These are phyloP conservation scores for Prionace glauca DNA, from an alignment of 2,797 vertebrate species.

Conservation along the genomic window DNA sequence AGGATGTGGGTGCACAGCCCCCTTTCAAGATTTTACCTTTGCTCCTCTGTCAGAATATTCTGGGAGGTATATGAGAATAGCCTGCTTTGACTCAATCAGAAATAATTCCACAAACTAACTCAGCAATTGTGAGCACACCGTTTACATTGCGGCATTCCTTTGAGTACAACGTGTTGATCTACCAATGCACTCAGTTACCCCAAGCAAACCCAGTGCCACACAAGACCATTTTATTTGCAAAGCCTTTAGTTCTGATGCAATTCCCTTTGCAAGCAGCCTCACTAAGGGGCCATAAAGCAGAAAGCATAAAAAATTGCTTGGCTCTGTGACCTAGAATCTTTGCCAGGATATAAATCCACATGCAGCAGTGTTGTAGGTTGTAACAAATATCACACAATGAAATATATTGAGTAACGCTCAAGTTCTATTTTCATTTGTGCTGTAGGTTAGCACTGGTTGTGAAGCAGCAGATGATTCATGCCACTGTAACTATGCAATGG, in stretches of 20 bases:
- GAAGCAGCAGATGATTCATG: background rate
- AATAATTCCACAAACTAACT: background rate
- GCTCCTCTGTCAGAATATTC: background rate
- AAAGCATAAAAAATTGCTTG: background rate
- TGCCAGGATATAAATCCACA: constrained; percentile 18
- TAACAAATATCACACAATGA: constrained; percentile 6
- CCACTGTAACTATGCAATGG: background rate
- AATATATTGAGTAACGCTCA: background rate
- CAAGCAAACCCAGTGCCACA: background rate
- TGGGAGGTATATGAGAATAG: background rate
- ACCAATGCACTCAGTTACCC: background rate
- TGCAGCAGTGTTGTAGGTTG: background rate
- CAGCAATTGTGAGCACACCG: background rate
- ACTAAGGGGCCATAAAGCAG: background rate
- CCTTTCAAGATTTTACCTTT: background rate
- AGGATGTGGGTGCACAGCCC: background rate
- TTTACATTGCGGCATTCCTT: constrained; percentile 18
- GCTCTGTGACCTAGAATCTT: background rate
- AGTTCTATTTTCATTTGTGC: background rate
- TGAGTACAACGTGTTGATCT: background rate
- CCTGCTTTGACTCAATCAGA: background rate
- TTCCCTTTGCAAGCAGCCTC: background rate
- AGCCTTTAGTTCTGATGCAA: background rate
- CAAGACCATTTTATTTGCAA: background rate
- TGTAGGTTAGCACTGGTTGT: background rate